Evolutionary conservation across 2,888 invertebrate genomes (phyloP).

Genomic region (Drosophila subquinaria): DNA sequence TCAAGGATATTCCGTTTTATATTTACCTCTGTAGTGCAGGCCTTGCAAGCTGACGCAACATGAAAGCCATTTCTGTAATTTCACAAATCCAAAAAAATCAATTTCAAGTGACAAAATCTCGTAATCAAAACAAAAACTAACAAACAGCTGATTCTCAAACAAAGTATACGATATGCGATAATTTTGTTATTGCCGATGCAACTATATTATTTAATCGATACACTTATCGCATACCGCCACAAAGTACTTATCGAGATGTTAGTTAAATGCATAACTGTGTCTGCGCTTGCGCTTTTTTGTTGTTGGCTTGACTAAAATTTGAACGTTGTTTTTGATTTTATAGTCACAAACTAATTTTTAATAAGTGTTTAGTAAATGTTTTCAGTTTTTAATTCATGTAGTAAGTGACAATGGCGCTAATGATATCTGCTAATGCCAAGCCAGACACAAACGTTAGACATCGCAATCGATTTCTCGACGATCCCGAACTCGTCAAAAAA

Average conservation of each 20-base stretch:
- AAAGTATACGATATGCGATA: slow-evolving; percentile 14
- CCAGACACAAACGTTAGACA: slow-evolving; percentile 86
- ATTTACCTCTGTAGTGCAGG: slow-evolving; percentile 53
- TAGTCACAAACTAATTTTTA: slow-evolving; percentile 40
- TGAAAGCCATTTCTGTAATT: slow-evolving; percentile 49
- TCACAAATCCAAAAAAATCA: slow-evolving; percentile 12
- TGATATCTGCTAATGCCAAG: slow-evolving; percentile 87
- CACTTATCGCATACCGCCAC: background rate
- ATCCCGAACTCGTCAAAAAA: slow-evolving; percentile 86
- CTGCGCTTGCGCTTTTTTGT: slow-evolving; percentile 48
- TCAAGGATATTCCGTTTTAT: background rate
- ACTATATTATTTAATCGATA: background rate
- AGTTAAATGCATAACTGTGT: slow-evolving; percentile 18
- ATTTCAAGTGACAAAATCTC: slow-evolving; percentile 54
- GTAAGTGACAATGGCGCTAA: slow-evolving; percentile 87
- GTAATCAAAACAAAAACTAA: slow-evolving; percentile 68
- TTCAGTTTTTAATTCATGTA: slow-evolving; percentile 18
- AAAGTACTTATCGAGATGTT: slow-evolving; percentile 21
- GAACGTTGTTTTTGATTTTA: slow-evolving; percentile 57
- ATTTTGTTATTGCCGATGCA: background rate
- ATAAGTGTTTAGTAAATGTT: slow-evolving; percentile 31
- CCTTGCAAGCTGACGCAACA: slow-evolving; percentile 57
- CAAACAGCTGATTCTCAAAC: slow-evolving; percentile 53
- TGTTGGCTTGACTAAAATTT: slow-evolving; percentile 45
- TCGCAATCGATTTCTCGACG: slow-evolving; percentile 75